Evolutionary conservation across 2,113 vertebrate species (phyloP).

Genomic region (Elephantulus edwardii): DNA sequence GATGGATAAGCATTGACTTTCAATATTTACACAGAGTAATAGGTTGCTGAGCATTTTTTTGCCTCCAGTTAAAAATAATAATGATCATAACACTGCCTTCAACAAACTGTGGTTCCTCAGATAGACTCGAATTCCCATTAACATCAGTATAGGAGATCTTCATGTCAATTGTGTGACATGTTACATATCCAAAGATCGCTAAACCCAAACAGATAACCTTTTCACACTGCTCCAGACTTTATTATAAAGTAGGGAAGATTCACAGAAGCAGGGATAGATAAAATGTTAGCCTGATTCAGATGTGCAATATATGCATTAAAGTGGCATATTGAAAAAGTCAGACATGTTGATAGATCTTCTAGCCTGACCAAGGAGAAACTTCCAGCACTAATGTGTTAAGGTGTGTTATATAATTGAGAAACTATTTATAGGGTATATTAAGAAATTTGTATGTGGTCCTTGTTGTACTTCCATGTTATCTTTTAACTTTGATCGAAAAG

Average conservation of each 20-base stretch:
- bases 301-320: not conserved
- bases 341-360: not conserved
- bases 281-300: slow-evolving; percentile 33
- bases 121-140: slow-evolving; percentile 39
- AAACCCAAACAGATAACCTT: slow-evolving; percentile 58
- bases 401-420: not conserved
- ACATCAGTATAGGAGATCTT: slow-evolving; percentile 43
- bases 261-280: not conserved
- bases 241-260: slow-evolving; percentile 52
- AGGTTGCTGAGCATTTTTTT: slow-evolving; percentile 33
- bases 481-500: not conserved
- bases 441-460: not conserved
- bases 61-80: slow-evolving; percentile 57
- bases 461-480: not conserved
- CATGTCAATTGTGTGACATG: slow-evolving; percentile 4
- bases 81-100: slow-evolving; percentile 23
- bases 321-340: slow-evolving; percentile 3
- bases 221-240: slow-evolving; percentile 44
- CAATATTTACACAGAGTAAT: slow-evolving; percentile 41
- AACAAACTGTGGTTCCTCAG: slow-evolving; percentile 25
- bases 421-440: slow-evolving; percentile 10
- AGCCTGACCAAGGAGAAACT: not conserved
- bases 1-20: slow-evolving; percentile 48
- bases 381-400: slow-evolving; percentile 16
- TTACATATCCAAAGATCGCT: slow-evolving; percentile 50